Conservation (phyloP, 2,113 vertebrate species). For the Halcyon senegalensis region DNA sequence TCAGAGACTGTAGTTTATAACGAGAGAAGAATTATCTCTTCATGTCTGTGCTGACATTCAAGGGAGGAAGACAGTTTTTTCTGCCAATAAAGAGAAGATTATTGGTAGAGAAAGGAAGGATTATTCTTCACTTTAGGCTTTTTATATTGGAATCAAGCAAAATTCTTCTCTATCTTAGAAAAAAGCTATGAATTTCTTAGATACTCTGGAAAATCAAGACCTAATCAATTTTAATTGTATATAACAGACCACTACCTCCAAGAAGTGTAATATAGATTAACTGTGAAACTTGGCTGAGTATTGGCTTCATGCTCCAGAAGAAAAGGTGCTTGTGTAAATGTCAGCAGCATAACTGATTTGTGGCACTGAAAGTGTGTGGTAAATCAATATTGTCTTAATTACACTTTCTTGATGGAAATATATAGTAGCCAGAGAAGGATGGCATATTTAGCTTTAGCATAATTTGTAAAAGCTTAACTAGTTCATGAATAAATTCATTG, state of each 20-base stretch:
- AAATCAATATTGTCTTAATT: background rate
- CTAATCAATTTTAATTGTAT: background rate
- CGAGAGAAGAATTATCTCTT: background rate
- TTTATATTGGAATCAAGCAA: background rate
- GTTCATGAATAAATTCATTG: background rate
- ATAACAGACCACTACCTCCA: background rate
- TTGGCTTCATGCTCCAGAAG: background rate
- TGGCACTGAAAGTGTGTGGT: background rate
- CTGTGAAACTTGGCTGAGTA: background rate
- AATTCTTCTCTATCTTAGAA: background rate
- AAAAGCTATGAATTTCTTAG: background rate
- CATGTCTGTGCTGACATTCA: background rate
- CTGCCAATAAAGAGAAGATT: background rate
- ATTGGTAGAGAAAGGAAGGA: background rate
- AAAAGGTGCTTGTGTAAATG: background rate
- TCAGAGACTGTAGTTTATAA: background rate
- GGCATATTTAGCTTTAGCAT: background rate
- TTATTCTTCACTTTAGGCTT: background rate
- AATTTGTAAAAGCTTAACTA: background rate
- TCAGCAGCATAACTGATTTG: background rate
- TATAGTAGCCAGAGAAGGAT: background rate
- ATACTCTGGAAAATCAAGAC: background rate
- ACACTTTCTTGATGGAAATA: background rate
- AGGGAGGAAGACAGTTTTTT: background rate
- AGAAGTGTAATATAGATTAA: background rate